Conservation (phyloP, 2,113 vertebrate genomes). For the Actinemys pallida region DNA sequence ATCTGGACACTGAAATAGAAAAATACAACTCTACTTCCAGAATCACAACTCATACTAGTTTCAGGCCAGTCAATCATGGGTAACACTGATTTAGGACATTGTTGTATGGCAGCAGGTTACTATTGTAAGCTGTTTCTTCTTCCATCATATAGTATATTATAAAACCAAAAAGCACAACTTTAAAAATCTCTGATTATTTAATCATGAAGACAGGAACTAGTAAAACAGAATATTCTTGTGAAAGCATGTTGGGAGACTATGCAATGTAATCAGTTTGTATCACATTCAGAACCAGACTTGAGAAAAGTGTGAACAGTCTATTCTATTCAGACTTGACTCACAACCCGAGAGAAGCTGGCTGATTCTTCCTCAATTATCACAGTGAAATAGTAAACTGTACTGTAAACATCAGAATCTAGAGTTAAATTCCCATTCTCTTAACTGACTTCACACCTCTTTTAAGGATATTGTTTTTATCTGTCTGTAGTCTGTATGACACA, state of each 20-base stretch:
- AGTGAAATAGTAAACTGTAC: not conserved
- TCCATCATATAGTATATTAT: not conserved
- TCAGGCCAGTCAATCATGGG: not conserved
- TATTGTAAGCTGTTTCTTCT: not conserved
- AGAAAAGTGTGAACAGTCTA: not conserved
- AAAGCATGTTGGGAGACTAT: not conserved
- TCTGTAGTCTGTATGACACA: not conserved
- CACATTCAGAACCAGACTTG: not conserved
- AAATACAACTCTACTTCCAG: not conserved
- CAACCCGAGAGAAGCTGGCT: not conserved
- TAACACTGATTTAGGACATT: conserved; percentile 21
- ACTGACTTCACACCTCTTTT: not conserved
- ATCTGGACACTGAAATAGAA: conserved; percentile 16
- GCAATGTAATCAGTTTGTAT: not conserved
- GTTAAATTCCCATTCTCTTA: not conserved
- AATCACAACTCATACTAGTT: not conserved
- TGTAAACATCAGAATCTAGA: not conserved
- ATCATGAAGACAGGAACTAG: not conserved
- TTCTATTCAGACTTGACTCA: not conserved
- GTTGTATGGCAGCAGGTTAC: not conserved
- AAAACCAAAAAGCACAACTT: not conserved
- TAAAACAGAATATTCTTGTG: not conserved
- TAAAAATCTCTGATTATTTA: not conserved
- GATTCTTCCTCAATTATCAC: accelerated
- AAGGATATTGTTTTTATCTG: not conserved